Percentiles rank a stretch among this genome's conserved stretches.
Evolutionary conservation across 2,113 vertebrate genomes (phyloP).

Genomic region (Junco hyemalis): DNA sequence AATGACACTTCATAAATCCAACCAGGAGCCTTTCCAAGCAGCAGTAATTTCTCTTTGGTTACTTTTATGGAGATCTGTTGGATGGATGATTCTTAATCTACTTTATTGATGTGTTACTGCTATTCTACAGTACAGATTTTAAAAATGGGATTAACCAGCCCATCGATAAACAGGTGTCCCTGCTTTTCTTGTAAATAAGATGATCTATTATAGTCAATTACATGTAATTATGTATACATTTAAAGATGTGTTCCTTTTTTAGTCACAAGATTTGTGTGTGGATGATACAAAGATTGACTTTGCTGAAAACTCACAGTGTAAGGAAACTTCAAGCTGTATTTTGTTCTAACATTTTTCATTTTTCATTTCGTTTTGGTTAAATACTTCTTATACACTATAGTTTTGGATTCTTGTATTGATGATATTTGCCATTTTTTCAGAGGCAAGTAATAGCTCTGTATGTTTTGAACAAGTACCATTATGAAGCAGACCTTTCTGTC

Average conservation of each 20-base stretch:
- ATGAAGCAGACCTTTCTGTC: not conserved
- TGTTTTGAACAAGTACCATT: not conserved
- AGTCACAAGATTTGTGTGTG: constrained; percentile 2
- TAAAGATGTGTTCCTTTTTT: not conserved
- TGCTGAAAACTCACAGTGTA: not conserved
- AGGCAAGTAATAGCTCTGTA: not conserved
- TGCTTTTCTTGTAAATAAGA: not conserved
- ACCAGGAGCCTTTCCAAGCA: not conserved
- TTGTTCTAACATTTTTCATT: constrained; percentile 40
- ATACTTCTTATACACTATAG: not conserved
- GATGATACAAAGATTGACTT: not conserved
- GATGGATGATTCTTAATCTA: not conserved
- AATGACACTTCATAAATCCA: not conserved
- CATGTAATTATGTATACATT: not conserved
- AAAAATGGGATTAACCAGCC: not conserved
- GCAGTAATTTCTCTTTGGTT: not conserved
- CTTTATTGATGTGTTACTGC: not conserved
- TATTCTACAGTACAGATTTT: not conserved
- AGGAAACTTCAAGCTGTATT: not conserved
- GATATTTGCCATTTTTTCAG: not conserved
- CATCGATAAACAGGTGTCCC: not conserved
- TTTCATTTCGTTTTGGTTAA: constrained; percentile 14
- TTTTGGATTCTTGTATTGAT: not conserved
- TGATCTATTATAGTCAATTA: not conserved
- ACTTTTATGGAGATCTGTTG: not conserved